Conservation (phyloP, 92 coral and sea anemone genomes). For the Actinostola sp. region DNA sequence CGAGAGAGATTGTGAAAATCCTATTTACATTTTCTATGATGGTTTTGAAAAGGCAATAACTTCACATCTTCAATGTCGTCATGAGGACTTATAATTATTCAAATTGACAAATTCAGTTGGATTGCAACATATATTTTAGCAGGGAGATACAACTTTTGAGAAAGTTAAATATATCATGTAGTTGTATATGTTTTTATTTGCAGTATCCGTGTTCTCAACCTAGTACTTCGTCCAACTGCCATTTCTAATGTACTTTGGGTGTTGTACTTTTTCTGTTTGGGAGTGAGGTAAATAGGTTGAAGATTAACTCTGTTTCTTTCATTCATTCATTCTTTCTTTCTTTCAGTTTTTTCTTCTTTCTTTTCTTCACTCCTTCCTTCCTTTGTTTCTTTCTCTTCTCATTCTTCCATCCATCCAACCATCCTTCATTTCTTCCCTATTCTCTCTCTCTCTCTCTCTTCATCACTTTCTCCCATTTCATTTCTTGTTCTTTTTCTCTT, state of each 20-base stretch:
- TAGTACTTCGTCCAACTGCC: constrained; percentile 24
- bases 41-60: too few relatives aligned
- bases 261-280: constrained; percentile 7
- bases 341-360: background rate
- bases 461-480: background rate
- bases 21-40: too few relatives aligned
- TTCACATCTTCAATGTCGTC: too few relatives aligned
- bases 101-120: too few relatives aligned
- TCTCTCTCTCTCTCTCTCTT: background rate
- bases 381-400: background rate
- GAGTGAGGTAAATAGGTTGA: constrained; percentile 7
- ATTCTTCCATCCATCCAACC: background rate
- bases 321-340: background rate
- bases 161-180: too few relatives aligned
- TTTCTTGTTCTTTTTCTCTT: background rate
- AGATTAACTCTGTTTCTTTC: background rate
- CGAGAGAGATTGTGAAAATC: too few relatives aligned
- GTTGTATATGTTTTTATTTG: background rate
- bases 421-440: background rate
- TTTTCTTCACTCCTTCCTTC: background rate
- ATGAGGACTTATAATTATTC: too few relatives aligned
- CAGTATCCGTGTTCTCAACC: constrained; percentile 21
- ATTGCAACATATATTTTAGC: too few relatives aligned
- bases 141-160: too few relatives aligned
- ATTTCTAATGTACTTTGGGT: constrained; percentile 28